Evolutionary conservation across 1,140 invertebrate species (phyloP), one percentile per base, ranked within the genome.

Genomic region (Nephotettix cincticeps): DNA sequence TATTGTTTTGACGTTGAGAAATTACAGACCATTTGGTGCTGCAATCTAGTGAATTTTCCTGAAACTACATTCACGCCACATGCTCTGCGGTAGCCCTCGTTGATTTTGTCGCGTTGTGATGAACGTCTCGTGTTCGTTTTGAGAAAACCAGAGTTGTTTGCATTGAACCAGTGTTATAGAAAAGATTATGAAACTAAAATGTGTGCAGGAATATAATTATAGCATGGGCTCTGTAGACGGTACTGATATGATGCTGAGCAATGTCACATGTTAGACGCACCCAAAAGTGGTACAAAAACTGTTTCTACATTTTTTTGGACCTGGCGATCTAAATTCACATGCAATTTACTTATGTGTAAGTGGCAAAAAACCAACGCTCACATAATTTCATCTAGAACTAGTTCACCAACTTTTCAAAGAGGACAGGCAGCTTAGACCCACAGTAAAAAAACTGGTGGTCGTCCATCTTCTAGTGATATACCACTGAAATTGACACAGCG

Each of bases 281-380:
- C 13, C 64, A 76, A 21, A 81, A 79, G 71, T 81, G 81, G 80
- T 77, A 81, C 74, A 79, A 81, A 74, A 82, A 80, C 68, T 74
- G 73, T 61, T 76, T 77, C 68, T 78, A 78, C 29, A 74, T 78
- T 72, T 66, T 78, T 43, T 0, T 79, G n/a, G 75, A 78, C 56
- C 66, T 77, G 27, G 27, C 68, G 21, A 32, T 28, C 56, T 68
- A 25, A 73, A 68, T 54, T 47, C 61, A 19, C 45, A 63, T 40
- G 51, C 54, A 58, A 43, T 43, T 9, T 67, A 32, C 32, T 69
- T 23, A 17, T 61, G 56, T n/a, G 54, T 68, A 30, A 61, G 36
- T 13, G 30, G 71, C 27, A 67, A 69, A 6, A 3, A 69, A n/a
- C 61, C 29, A 13, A 61, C 28, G 2, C 21, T 28, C 2, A 6